phyloP scores from a whole-genome alignment of 2,797 vertebrate species.

The Sebastolobus alascanus region DNA sequence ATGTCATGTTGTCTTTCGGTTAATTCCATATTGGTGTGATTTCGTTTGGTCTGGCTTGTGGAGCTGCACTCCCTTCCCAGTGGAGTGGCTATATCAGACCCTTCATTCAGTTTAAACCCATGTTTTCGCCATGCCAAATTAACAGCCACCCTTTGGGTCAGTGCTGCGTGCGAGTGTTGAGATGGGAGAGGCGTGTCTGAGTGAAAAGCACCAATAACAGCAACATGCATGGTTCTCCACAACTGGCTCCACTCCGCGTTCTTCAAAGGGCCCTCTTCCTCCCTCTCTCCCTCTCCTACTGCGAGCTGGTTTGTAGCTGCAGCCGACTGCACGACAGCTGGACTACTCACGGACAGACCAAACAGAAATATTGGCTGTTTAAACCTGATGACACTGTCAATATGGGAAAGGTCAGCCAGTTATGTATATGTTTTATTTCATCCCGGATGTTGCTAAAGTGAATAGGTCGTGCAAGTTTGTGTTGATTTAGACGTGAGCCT shows the following conservation, averaged over 20 bases:
- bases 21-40: constrained; percentile 39
- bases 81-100: constrained; percentile 43
- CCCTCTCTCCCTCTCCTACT: constrained; percentile 7
- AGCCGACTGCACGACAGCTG: constrained; percentile 13
- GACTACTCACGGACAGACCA: constrained; percentile 28
- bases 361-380: constrained; percentile 58
- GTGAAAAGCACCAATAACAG: constrained; percentile 62
- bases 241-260: constrained; percentile 64
- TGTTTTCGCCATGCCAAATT: constrained; percentile 82
- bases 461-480: constrained; percentile 59
- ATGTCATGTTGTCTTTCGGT: constrained; percentile 12
- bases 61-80: constrained; percentile 19
- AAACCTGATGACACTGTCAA: constrained; percentile 68
- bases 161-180: constrained; percentile 62
- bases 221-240: constrained; percentile 64
- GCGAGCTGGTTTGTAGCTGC: constrained; percentile 23
- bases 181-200: constrained; percentile 58
- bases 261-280: constrained; percentile 62
- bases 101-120: constrained; percentile 57
- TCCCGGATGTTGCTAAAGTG: constrained; percentile 67
- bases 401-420: constrained; percentile 60
- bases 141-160: constrained; percentile 73
- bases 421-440: constrained; percentile 58
- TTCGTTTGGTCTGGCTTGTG: constrained; percentile 23
- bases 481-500: constrained; percentile 62